These are phyloP conservation scores for Columbina picui DNA, from an alignment of 2,113 vertebrate species.

Conservation along the genomic window DNA sequence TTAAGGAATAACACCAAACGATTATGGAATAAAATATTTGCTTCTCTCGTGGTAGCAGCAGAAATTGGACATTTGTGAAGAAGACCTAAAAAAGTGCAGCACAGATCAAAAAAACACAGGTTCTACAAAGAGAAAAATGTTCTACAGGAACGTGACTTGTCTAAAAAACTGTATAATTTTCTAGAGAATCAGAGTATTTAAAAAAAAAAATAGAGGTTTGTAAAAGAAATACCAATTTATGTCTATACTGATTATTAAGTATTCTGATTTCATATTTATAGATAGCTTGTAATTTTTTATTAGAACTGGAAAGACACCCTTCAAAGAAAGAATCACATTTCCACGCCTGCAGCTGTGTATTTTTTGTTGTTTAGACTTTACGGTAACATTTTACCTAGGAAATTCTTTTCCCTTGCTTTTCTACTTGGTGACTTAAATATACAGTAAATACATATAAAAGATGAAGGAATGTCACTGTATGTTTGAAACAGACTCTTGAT, in stretches of 20 bases:
- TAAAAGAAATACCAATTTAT: neutral
- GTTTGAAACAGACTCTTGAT: neutral
- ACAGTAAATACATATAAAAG: neutral
- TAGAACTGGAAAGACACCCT: neutral
- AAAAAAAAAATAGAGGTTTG: neutral
- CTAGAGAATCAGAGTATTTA: neutral
- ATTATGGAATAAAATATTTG: neutral
- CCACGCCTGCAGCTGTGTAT: neutral
- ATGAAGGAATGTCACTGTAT: neutral
- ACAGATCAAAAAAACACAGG: neutral
- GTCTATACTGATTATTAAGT: neutral
- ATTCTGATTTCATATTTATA: neutral
- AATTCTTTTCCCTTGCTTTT: neutral
- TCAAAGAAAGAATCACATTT: neutral
- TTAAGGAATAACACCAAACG: neutral
- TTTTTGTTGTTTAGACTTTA: neutral
- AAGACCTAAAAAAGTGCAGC: neutral
- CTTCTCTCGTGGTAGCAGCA: neutral
- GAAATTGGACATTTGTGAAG: neutral
- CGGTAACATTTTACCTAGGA: neutral
- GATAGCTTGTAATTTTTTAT: neutral
- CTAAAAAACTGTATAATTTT: neutral
- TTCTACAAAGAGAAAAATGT: neutral
- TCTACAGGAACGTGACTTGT: neutral
- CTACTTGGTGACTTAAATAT: neutral